Percentiles rank a stretch among this genome's conserved stretches.
These are phyloP conservation scores for Drosophila suboccidentalis DNA, from an alignment of 2,888 invertebrate genomes.

Conservation along the genomic window DNA sequence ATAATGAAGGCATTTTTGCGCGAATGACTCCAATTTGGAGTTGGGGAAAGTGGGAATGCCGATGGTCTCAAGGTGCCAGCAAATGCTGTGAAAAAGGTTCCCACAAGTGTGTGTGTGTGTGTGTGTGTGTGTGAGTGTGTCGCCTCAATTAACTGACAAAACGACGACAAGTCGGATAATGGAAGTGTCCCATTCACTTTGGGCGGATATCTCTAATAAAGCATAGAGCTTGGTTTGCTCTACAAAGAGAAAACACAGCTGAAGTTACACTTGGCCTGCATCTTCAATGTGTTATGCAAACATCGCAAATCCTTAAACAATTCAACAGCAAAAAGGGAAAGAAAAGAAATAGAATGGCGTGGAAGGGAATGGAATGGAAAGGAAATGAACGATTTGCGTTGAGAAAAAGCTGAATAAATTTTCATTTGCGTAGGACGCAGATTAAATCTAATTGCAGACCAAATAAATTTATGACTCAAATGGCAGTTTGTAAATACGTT, in stretches of 20 bases:
- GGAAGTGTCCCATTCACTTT: background rate
- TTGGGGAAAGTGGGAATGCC: background rate
- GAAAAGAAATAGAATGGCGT: background rate
- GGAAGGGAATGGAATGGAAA: background rate
- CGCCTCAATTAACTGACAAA: constrained; percentile 42
- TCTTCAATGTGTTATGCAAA: constrained; percentile 14
- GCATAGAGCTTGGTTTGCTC: constrained; percentile 10
- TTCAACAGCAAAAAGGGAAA: background rate
- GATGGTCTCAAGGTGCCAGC: constrained; percentile 16
- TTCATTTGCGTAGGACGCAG: constrained; percentile 19
- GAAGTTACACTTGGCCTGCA: constrained; percentile 12
- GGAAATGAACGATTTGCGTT: constrained; percentile 21
- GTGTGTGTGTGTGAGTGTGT: constrained; percentile 14
- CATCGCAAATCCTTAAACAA: constrained; percentile 11
- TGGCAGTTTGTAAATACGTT: background rate
- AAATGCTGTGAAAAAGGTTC: constrained; percentile 26
- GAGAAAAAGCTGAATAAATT: constrained; percentile 23
- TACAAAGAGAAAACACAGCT: constrained; percentile 1
- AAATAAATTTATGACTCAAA: constrained; percentile 23
- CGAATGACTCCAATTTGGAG: constrained; percentile 11
- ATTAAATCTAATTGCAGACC: constrained; percentile 24
- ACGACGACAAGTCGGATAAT: constrained; percentile 2
- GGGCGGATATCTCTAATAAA: constrained; percentile 19
- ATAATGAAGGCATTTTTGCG: constrained; percentile 73
- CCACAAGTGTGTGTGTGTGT: background rate